phyloP scores from a whole-genome alignment of 2,113 vertebrate genomes.

The Tupaia tana region DNA sequence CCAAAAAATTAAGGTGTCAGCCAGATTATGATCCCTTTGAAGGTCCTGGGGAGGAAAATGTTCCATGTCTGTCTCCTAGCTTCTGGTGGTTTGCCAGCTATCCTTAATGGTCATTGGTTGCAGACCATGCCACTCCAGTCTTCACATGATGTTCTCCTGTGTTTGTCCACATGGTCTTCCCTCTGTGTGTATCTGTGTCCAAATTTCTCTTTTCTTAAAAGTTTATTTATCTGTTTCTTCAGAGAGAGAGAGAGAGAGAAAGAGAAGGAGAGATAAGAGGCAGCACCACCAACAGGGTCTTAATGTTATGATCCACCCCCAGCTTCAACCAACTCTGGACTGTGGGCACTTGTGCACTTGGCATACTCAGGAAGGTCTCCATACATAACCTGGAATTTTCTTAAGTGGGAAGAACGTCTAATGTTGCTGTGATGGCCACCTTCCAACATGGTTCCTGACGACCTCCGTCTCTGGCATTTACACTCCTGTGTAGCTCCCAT shows the following conservation, averaged over 20 bases:
- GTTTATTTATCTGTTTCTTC: too few relatives aligned
- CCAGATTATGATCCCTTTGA: rapidly evolving
- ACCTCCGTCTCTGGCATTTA: background rate
- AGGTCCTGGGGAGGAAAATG: background rate
- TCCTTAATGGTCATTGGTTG: background rate
- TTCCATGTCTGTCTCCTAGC: rapidly evolving
- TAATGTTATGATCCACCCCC: too few relatives aligned
- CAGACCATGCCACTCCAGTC: rapidly evolving
- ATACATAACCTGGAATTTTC: too few relatives aligned
- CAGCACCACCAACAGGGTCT: too few relatives aligned
- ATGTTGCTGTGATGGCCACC: background rate
- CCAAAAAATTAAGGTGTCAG: background rate
- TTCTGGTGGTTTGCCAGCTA: background rate
- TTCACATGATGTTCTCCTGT: rapidly evolving
- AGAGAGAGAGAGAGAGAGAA: too few relatives aligned
- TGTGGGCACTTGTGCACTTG: too few relatives aligned
- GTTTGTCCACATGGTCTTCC: rapidly evolving
- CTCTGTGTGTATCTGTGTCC: background rate
- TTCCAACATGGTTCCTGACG: background rate
- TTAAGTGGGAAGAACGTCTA: background rate
- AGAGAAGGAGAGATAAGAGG: too few relatives aligned
- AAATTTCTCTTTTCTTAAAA: background rate
- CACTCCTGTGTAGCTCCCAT: background rate
- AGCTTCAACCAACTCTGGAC: too few relatives aligned
- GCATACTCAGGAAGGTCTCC: too few relatives aligned